These are phyloP conservation scores for Galago senegalensis DNA, from an alignment of 2,797 vertebrate species.

Conservation along the genomic window DNA sequence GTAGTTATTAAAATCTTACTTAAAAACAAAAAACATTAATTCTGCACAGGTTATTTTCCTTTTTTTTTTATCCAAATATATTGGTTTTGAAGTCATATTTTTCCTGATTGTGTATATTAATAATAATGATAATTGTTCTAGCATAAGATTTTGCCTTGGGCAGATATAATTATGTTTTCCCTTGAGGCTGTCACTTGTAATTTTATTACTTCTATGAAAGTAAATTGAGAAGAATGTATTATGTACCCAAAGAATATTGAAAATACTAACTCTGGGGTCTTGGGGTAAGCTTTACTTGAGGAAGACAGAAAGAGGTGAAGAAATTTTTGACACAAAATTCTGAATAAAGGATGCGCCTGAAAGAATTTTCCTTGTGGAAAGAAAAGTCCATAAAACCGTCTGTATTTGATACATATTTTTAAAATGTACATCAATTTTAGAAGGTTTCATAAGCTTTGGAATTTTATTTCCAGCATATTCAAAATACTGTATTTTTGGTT, in stretches of 20 bases:
- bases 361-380: slow-evolving; percentile 23
- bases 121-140: slow-evolving; percentile 20
- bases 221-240: slow-evolving; percentile 6
- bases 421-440: slow-evolving; percentile 34
- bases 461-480: neutral
- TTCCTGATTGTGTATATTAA: slow-evolving; percentile 11
- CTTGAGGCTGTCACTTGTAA: slow-evolving; percentile 41
- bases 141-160: slow-evolving; percentile 44
- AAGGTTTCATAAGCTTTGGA: slow-evolving; percentile 25
- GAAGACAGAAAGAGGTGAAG: neutral
- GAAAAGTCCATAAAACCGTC: slow-evolving; percentile 4
- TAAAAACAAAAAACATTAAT: slow-evolving; percentile 18
- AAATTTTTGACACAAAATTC: slow-evolving; percentile 26
- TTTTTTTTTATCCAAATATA: slow-evolving; percentile 37
- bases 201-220: slow-evolving; percentile 55
- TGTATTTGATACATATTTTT: slow-evolving; percentile 41
- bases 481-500: slow-evolving; percentile 24
- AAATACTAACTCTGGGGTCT: slow-evolving; percentile 18
- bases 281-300: slow-evolving; percentile 20
- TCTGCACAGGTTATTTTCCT: slow-evolving; percentile 10
- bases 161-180: slow-evolving; percentile 57
- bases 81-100: slow-evolving; percentile 41
- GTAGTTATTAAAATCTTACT: slow-evolving; percentile 27
- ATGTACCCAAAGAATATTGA: slow-evolving; percentile 5
- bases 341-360: neutral